These are phyloP conservation scores for Melanaphis sacchari DNA, from an alignment of 1,140 invertebrate genomes.

Conservation along the genomic window DNA sequence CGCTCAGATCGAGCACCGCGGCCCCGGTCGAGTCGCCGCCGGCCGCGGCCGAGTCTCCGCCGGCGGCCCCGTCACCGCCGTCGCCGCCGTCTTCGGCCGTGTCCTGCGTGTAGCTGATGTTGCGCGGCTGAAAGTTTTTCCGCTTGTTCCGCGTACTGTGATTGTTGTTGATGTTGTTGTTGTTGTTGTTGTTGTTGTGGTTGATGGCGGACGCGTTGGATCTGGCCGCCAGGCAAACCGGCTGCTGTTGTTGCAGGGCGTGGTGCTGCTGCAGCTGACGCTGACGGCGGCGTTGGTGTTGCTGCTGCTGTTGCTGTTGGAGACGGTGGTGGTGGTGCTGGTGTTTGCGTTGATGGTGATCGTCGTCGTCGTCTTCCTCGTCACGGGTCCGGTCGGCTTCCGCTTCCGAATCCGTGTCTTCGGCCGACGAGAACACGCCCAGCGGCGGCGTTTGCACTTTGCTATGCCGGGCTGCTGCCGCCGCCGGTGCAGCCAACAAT, in stretches of 20 bases:
- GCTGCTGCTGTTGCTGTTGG: background rate
- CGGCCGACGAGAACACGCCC: constrained; percentile 49
- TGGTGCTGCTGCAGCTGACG: background rate
- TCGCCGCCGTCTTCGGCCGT: background rate
- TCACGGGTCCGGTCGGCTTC: constrained; percentile 26
- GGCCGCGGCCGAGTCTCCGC: background rate
- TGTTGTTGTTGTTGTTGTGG: constrained; percentile 25
- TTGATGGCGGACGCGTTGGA: background rate
- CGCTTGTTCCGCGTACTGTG: constrained; percentile 64
- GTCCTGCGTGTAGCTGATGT: constrained; percentile 63
- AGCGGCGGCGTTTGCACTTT: constrained; percentile 52
- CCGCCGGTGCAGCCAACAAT: constrained; percentile 55
- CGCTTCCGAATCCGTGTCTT: constrained; percentile 46
- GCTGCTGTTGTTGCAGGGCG: background rate
- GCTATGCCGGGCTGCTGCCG: constrained; percentile 32
- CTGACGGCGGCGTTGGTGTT: background rate
- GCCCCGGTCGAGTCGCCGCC: constrained; percentile 50
- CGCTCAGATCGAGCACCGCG: constrained; percentile 50
- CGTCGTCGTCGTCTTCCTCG: constrained; percentile 1
- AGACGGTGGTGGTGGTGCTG: background rate
- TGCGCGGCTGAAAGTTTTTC: constrained; percentile 67
- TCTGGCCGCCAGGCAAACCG: constrained; percentile 20
- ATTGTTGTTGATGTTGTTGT: background rate
- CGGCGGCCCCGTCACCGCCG: background rate
- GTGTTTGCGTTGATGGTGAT: background rate